A percentile compares a stretch with the other conserved stretches of the same genome.
Conservation (phyloP, 2,797 vertebrate species). For the Sciurus vulgaris region DNA sequence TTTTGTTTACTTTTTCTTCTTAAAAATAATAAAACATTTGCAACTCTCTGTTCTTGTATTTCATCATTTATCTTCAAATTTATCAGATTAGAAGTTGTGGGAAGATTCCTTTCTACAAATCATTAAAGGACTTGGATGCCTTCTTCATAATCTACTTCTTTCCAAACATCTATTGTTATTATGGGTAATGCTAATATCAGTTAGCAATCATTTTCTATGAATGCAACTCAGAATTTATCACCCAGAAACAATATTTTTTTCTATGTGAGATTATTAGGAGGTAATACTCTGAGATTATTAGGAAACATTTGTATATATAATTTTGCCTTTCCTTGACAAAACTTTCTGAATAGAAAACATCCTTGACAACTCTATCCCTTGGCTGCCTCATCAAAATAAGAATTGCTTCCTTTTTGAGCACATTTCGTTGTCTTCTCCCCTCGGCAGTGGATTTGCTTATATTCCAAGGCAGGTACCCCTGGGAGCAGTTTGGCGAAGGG, state of each 20-base stretch:
- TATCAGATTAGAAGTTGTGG: too few species aligned
- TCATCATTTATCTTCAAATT: conserved; percentile 18
- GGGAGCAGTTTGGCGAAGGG: neutral
- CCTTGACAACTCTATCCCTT: neutral
- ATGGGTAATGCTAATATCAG: neutral
- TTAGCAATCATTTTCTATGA: neutral
- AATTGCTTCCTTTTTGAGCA: neutral
- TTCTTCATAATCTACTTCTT: neutral
- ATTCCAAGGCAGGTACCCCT: neutral
- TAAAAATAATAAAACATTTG: neutral
- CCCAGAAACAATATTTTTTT: neutral
- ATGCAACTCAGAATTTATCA: neutral
- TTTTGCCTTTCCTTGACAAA: neutral
- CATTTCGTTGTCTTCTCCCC: neutral
- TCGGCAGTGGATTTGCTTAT: neutral
- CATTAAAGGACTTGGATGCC: neutral
- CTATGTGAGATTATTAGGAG: neutral
- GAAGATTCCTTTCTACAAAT: neutral
- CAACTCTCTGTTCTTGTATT: neutral
- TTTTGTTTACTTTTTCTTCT: neutral
- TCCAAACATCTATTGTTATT: neutral
- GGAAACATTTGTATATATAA: neutral
- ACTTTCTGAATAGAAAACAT: neutral
- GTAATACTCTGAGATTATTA: neutral
- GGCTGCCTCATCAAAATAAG: neutral